Percentiles rank a stretch among this genome's conserved stretches.
These are phyloP conservation scores for Stegodyphus dumicola DNA, from an alignment of 1,140 invertebrate species.

Conservation along the genomic window DNA sequence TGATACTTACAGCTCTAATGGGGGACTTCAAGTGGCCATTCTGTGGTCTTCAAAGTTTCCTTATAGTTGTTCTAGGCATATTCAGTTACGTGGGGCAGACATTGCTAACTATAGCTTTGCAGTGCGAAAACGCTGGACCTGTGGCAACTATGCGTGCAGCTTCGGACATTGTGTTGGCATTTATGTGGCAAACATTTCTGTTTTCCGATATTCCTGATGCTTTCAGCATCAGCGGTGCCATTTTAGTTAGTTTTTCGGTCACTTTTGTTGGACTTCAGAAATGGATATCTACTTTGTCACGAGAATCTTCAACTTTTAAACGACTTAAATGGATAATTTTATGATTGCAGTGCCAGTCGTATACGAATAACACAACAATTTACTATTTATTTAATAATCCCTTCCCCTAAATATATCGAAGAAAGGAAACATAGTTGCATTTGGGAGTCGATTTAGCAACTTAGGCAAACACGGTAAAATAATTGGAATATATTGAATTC, in stretches of 20 bases:
- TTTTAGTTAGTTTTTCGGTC: slow-evolving; percentile 86
- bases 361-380: no score
- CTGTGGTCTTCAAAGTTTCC: slow-evolving; percentile 80
- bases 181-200: slow-evolving; percentile 84
- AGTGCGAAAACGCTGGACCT: slow-evolving; percentile 89
- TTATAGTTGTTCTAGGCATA: slow-evolving; percentile 83
- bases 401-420: no score
- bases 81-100: slow-evolving; percentile 92
- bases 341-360: background rate
- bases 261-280: slow-evolving; percentile 85
- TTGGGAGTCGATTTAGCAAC: no score
- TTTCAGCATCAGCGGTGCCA: slow-evolving; percentile 82
- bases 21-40: slow-evolving; percentile 84
- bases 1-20: slow-evolving; percentile 79
- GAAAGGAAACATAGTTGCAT: no score
- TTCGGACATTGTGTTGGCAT: slow-evolving; percentile 90
- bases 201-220: slow-evolving; percentile 85
- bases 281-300: slow-evolving; percentile 77
- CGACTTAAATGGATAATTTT: background rate
- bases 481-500: no score
- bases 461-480: no score
- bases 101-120: slow-evolving; percentile 83
- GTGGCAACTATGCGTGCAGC: slow-evolving; percentile 87
- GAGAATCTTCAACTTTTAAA: slow-evolving; percentile 54
- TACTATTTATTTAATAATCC: no score